Evolutionary conservation across 2,888 invertebrate species (phyloP).

Genomic region (Notodromas monacha): DNA sequence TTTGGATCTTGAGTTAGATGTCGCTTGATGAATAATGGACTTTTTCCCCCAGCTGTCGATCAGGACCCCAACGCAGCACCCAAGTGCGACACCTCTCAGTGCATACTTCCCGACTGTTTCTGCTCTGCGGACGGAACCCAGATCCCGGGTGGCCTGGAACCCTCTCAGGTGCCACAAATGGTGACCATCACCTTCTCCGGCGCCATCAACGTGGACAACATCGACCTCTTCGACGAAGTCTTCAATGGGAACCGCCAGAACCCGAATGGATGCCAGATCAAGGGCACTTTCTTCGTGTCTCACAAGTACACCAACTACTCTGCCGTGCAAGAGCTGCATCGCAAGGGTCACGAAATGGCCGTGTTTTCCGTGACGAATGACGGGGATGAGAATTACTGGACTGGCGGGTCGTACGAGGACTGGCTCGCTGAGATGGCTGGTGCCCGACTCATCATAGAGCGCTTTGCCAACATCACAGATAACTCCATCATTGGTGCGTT

Average conservation of each 20-base stretch:
- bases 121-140: slow-evolving; percentile 15
- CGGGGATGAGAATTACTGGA: slow-evolving; percentile 67
- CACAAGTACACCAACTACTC: slow-evolving; percentile 15
- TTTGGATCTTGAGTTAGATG: neutral
- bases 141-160: slow-evolving; percentile 14
- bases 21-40: too few relatives aligned
- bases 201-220: slow-evolving; percentile 15
- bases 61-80: slow-evolving; percentile 15
- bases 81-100: slow-evolving; percentile 13
- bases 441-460: slow-evolving; percentile 34
- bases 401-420: slow-evolving; percentile 49
- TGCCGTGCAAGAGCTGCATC: slow-evolving; percentile 15
- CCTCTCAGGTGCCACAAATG: slow-evolving; percentile 14
- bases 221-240: slow-evolving; percentile 14
- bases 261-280: slow-evolving; percentile 14
- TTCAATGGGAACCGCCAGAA: slow-evolving; percentile 13
- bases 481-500: slow-evolving; percentile 47
- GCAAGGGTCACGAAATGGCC: slow-evolving; percentile 62
- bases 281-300: slow-evolving; percentile 15
- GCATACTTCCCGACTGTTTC: slow-evolving; percentile 15
- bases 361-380: slow-evolving; percentile 73
- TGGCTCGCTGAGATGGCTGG: slow-evolving; percentile 88
- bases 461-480: slow-evolving; percentile 67
- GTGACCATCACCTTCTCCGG: slow-evolving; percentile 15
- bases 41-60: slow-evolving; percentile 12